Base-by-base conservation (phyloP, 2,797 vertebrate species). In the Bufotes viridis region DNA sequence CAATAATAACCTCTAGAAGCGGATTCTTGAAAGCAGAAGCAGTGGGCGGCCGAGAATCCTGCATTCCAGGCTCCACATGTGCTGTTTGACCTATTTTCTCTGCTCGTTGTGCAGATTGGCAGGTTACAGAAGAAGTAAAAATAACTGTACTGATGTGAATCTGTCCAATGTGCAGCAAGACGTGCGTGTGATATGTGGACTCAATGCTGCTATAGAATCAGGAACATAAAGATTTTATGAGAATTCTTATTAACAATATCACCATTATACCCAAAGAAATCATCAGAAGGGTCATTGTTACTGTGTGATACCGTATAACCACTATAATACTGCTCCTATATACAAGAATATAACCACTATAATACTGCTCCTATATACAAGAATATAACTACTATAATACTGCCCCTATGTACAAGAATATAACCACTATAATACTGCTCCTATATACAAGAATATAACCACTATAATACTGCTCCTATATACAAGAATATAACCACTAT, bases 61-160 rank as follows among this genome's bases (percentile, higher is more conserved):
- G 9, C 6, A 20, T 80, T 70, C 7, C n/a, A n/a, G 55, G 67
- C 22, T 60, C 55, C 26, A 63, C 74, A 24, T 81, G 85, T 42
- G 53, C 17, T 20, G 53, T 6, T 11, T 87, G 87, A 83, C 87
- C 81, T 87, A 69, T 57, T 87, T 78, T 49, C 42, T 70, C 34
- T 69, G 57, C 20, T 42, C 79, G 15, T 65, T n/a, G 18, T 51
- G 82, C 11, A 42, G 57, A 75, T 84, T 84, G 82, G 57, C 81
- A 84, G 70, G 8, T 65, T 63, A 24, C 9, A 29, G 83, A 61
- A 61, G 20, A 76, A 13, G 72, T 85, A 76, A 85, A 85, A 63
- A 76, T 85, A 85, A 61, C 83, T 60, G 79, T 60, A 18, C 70
- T 61, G 69, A 34, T 34, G 63, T 34, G n/a, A 4, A 24, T 69